Base-by-base conservation (phyloP, 2,888 invertebrate species). In the Nomada flava region DNA sequence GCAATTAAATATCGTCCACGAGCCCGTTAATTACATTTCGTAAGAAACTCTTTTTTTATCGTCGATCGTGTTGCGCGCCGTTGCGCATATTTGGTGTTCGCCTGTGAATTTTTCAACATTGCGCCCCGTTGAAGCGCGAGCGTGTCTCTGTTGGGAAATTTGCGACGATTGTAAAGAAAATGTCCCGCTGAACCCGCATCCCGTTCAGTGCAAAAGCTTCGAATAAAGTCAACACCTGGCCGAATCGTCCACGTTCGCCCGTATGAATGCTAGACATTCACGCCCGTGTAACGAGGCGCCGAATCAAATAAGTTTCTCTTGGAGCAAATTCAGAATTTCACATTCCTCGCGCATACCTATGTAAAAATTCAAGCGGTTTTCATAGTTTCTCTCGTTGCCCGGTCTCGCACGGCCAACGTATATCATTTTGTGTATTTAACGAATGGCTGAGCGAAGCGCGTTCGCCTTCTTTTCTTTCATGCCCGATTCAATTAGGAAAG, bases 261-360 rank as follows among this genome's bases (percentile, higher is more conserved):
- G 76, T 64, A 73, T 67, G 29, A 23, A 67, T n/a, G 50, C 50
- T 47, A 59, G 20, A 47, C 52, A 20, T 52, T 60, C 70, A 18
- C 50, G 50, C 60, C 23, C 75, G 65, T 60, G 20, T 47, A 75
- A 62, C 68, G 68, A 77, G 70, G 18, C 74, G 47, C 26, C 63
- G 42, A 74, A 67, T 64, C 70, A 44, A 75, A 82, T 79, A 69
- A 75, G 76, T 88, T 86, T 86, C 88, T 85, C 86, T 73, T 60
- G 79, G 83, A 82, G 83, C 62, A 81, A 85, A 83, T 85, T 85
- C 79, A 76, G 79, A 86, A 86, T 86, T 88, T 88, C 88, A 85
- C 87, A 88, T 88, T 88, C 76, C 81, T 63, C 68, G 74, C 64
- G 52, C 76, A 84, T 84, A 87, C 65, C 72, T 86, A 86, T 82